A percentile compares a stretch with the other conserved stretches of the same genome.
Evolutionary conservation across 1,140 invertebrate species (phyloP).

Genomic region (Myzus persicae): DNA sequence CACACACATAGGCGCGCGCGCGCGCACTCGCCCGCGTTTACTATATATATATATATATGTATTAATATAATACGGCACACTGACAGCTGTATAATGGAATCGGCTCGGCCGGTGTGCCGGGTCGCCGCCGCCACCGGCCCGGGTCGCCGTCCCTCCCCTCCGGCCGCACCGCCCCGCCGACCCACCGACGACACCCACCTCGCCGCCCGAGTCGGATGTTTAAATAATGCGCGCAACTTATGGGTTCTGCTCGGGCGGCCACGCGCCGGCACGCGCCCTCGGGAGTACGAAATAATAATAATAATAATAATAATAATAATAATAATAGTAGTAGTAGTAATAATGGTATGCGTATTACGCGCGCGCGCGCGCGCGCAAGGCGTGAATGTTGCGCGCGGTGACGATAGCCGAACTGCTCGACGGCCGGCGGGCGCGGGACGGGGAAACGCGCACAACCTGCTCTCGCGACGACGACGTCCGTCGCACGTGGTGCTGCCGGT

Average conservation of each 20-base stretch:
- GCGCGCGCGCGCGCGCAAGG: background rate
- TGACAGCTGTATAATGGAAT: slow-evolving; percentile 55
- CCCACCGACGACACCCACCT: background rate
- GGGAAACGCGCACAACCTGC: background rate
- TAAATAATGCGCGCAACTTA: slow-evolving; percentile 51
- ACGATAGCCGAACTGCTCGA: background rate
- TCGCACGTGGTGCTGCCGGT: slow-evolving; percentile 8
- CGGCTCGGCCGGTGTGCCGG: background rate
- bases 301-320: background rate
- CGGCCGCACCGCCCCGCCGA: background rate
- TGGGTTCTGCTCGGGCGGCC: slow-evolving; percentile 51
- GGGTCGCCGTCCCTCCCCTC: background rate
- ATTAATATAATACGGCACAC: background rate
- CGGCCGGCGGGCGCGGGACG: background rate
- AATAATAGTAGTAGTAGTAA: background rate
- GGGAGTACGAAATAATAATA: slow-evolving; percentile 16
- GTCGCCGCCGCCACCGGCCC: background rate
- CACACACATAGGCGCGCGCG: background rate
- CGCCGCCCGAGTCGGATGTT: background rate
- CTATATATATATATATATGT: too few species aligned
- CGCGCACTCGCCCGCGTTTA: too few species aligned
- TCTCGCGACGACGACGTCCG: slow-evolving; percentile 5
- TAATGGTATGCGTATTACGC: slow-evolving; percentile 3
- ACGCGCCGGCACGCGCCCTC: slow-evolving; percentile 51
- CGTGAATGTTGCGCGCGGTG: background rate